Conservation (phyloP, 1,140 invertebrate species). For the Drosophila pandora region DNA sequence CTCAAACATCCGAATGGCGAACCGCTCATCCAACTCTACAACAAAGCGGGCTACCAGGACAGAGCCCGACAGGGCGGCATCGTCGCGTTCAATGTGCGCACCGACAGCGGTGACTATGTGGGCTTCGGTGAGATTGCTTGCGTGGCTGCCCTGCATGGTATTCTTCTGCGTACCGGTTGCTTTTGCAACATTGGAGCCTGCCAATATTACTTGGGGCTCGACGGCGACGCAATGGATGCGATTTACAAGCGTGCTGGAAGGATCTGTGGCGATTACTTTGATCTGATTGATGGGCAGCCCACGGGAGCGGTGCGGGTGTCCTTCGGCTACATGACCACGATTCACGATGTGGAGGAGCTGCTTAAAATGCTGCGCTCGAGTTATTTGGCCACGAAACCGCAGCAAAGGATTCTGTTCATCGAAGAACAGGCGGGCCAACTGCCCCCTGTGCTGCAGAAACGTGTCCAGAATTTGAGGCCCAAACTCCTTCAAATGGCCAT, state of each 20-base stretch:
- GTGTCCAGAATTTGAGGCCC: conserved; percentile 47
- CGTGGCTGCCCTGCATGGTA: conserved; percentile 93
- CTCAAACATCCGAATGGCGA: conserved; percentile 90
- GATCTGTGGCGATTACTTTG: conserved; percentile 95
- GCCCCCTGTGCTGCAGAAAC: conserved; percentile 51
- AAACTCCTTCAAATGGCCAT: conserved; percentile 89
- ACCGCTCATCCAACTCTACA: conserved; percentile 89
- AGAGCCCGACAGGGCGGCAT: conserved; percentile 90
- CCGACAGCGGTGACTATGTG: conserved; percentile 90
- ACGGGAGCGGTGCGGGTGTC: conserved; percentile 96
- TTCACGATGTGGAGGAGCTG: conserved; percentile 89
- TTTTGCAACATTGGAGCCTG: conserved; percentile 99
- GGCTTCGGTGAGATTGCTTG: conserved; percentile 96
- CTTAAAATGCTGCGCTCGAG: conserved; percentile 90
- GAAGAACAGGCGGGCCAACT: conserved; percentile 44
- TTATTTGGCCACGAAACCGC: conserved; percentile 51
- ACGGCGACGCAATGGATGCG: conserved; percentile 88
- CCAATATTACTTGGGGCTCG: conserved; percentile 90
- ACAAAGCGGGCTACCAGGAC: conserved; percentile 88
- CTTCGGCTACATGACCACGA: conserved; percentile 95
- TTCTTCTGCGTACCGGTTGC: conserved; percentile 96
- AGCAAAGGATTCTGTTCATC: conserved; percentile 55
- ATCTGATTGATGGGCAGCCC: conserved; percentile 94
- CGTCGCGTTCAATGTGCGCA: conserved; percentile 94
- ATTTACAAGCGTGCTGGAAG: conserved; percentile 93